phyloP scores from a whole-genome alignment of 2,113 vertebrate genomes.

The Peucedramus taeniatus region DNA sequence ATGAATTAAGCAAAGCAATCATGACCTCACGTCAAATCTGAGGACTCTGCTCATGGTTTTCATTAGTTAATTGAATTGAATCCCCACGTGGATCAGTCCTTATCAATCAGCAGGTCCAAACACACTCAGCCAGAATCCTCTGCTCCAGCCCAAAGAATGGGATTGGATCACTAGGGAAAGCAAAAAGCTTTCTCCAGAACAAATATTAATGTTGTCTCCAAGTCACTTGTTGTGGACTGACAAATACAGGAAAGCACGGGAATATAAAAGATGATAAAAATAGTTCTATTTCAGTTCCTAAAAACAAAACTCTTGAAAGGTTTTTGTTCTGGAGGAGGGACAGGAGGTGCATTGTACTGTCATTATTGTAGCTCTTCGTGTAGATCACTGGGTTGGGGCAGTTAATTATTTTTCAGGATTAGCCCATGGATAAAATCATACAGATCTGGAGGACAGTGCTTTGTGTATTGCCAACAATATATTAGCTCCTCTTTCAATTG shows the following conservation, averaged over 20 bases:
- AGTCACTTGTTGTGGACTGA: not conserved
- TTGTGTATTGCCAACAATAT: not conserved
- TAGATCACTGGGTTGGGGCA: not conserved
- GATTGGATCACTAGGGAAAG: not conserved
- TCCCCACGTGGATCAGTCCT: not conserved
- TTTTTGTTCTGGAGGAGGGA: not conserved
- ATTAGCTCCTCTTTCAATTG: constrained; percentile 30
- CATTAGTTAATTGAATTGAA: constrained; percentile 25
- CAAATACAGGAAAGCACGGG: not conserved
- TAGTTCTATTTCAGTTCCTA: not conserved
- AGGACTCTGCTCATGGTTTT: not conserved
- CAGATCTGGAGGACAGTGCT: not conserved
- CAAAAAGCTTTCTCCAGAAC: not conserved
- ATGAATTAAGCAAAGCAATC: not conserved
- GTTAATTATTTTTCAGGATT: constrained; percentile 15
- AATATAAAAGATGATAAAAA: not conserved
- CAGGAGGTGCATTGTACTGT: not conserved
- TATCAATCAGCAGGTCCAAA: not conserved
- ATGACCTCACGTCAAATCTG: not conserved
- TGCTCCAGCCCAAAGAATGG: not conserved
- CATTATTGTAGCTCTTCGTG: not conserved
- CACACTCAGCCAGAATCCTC: not conserved
- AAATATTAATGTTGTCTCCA: not conserved
- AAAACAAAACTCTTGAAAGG: not conserved
- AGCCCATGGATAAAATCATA: not conserved